Evolutionary conservation across 2,888 invertebrate species (phyloP), one percentile per base, ranked within the genome.

Genomic region (Halocaridina rubra): DNA sequence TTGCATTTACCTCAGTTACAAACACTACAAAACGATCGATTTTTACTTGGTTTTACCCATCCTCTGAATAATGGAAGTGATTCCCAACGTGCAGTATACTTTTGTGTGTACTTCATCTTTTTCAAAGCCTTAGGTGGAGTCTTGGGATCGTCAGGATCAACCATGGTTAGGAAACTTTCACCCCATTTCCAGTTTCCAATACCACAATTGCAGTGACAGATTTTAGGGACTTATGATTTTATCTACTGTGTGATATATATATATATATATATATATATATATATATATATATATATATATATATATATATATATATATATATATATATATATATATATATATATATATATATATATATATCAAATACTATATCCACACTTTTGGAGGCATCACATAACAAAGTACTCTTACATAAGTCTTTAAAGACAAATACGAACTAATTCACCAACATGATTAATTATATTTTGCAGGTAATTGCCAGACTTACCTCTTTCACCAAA

Each of bases 1-100:
- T 78, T 33, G 67, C 78, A 78, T 61, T 77, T 64, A 77, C 3
- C 22, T 77, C 77, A 77, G 33, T 77, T 64, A 77, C 77, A 78
- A 19, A 67, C 78, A 39, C 67, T 78, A 67, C 78, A 67, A 78
- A 39, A 78, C 33, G 78, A 64, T 78, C 78, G 64, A 67, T 33
- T 78, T 67, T 67, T 67, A 77, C 77, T 61, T 33, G 61, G 77
- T 32, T 77, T 61, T 46, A 78, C 64, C 78, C 78, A 78, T 78
- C 78, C 67, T 67, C 67, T 78, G 29, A 59, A 76, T 19, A 59
- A 59, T 27, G 61, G 61, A 76, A 76, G 74, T 46, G 74, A 74
- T 74, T 74, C 24, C 74, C 74, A 74, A 46, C 46, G 33, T 39
- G 8, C 39, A 39, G 74, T 39, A 74, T 74, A 74, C 53, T 74